Base-by-base conservation (phyloP, 2,888 invertebrate species). In the Tolmerus cingulatus region DNA sequence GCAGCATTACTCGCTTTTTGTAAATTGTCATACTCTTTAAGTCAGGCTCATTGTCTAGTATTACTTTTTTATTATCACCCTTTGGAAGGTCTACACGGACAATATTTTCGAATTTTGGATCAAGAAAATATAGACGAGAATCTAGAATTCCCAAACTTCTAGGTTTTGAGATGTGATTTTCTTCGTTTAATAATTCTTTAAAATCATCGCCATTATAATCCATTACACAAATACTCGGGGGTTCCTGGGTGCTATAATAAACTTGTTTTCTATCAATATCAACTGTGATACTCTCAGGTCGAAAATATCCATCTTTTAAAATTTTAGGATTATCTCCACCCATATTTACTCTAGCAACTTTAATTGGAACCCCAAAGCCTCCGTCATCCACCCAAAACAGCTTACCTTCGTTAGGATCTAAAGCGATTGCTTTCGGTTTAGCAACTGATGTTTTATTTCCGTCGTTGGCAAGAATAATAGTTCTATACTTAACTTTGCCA, bases 321-420 rank as follows among this genome's bases (percentile, higher is more conserved):
- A 97, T 94, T 0, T 95, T 92, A 0, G 98, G 94, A 90, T 96
- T 95, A 16, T 95, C 94, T 0, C 99, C 99, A 91, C 98, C 98
- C 97, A 99, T 98, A 91, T 97, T 97, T 0, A 97, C 97, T 90
- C 96, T 96, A 0, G 95, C 97, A 43, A 99, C 96, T 92, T 99
- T 99, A 0, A 96, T 94, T 0, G 97, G 97, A 0, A 98, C 97
- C 1, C 97, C 97, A 88, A 94, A 96, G 9, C 98, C 98, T 12
- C 99, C 99, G 89, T 97, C 97, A 91, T 99, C 99, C 12, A 98
- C 95, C 99, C 99, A 99, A 93, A 97, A 99, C 40, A 98, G 93
- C 93, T 96, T 96, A 43, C 99, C 99, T 90, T 97, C 97, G n/a
- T 95, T 95, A 0, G 99, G 98, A 93, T 99, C 98, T 46, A 99